These are phyloP conservation scores for Megaceryle torquata DNA, from an alignment of 2,113 vertebrate species.

Conservation along the genomic window DNA sequence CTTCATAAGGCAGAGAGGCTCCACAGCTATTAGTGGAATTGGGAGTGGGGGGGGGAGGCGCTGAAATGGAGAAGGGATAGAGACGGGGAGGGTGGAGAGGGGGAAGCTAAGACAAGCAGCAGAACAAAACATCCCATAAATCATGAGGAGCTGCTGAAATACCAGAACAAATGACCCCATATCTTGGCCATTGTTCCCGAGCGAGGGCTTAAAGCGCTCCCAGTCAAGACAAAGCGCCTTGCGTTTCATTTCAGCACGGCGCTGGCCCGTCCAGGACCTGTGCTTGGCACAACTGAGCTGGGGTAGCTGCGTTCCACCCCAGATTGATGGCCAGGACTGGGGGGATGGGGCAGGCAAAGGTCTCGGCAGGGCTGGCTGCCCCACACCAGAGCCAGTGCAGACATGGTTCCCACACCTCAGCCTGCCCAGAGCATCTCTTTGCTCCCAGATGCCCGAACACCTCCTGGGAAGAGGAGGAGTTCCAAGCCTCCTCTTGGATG, in stretches of 20 bases:
- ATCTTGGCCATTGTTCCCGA: slow-evolving; percentile 66
- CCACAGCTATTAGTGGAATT: slow-evolving; percentile 67
- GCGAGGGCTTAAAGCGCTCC: slow-evolving; percentile 39
- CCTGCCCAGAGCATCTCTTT: background rate
- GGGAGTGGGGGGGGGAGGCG: slow-evolving; percentile 48
- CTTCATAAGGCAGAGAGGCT: slow-evolving; percentile 65
- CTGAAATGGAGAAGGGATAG: slow-evolving; percentile 60
- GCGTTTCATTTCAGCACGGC: background rate
- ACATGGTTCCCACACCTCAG: fast-evolving
- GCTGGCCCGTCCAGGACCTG: background rate
- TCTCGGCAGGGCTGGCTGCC: background rate
- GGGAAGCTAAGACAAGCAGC: slow-evolving; percentile 65
- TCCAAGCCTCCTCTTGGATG: background rate
- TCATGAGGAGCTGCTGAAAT: slow-evolving; percentile 69
- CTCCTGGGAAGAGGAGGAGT: background rate
- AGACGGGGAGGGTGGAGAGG: slow-evolving; percentile 57
- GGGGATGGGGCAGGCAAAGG: fast-evolving
- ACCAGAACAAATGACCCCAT: slow-evolving; percentile 72
- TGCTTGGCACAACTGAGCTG: fast-evolving
- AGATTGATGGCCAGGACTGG: fast-evolving
- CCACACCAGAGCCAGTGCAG: fast-evolving
- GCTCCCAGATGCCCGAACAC: background rate
- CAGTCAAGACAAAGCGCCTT: slow-evolving; percentile 51
- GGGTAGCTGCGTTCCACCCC: background rate
- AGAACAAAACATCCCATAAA: slow-evolving; percentile 74